These are phyloP conservation scores for Pavo muticus DNA, from an alignment of 2,113 vertebrate species.

Conservation along the genomic window DNA sequence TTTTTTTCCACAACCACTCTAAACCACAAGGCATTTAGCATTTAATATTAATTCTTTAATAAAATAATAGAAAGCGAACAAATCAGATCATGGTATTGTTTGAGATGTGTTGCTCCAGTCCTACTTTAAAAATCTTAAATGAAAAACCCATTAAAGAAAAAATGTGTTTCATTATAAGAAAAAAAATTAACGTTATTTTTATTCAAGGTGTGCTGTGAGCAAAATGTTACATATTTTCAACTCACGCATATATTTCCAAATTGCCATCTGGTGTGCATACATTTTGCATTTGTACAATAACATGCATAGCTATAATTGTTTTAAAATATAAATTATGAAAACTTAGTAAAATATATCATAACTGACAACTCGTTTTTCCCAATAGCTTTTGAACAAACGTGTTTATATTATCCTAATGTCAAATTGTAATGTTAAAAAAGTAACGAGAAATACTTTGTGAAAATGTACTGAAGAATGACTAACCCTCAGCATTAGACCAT, in stretches of 20 bases:
- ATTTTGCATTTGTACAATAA: background rate
- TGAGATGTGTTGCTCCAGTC: background rate
- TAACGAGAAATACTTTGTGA: background rate
- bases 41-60: background rate
- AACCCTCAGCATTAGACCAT: background rate
- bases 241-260: background rate
- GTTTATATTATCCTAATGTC: background rate
- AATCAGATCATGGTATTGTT: background rate
- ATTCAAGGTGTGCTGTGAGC: slow-evolving; percentile 2
- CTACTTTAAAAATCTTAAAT: background rate
- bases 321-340: slow-evolving; percentile 1
- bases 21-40: background rate
- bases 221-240: background rate
- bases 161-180: background rate
- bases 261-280: background rate
- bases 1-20: background rate
- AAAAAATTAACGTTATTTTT: background rate
- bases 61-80: background rate
- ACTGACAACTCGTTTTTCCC: background rate
- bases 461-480: background rate
- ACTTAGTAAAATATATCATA: background rate
- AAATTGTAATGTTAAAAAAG: background rate
- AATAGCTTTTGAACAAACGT: background rate
- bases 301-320: background rate
- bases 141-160: background rate